Percentiles rank a stretch among this genome's conserved stretches.
Conservation (phyloP, 2,888 invertebrate genomes). For the Philopedon plagiatum region DNA sequence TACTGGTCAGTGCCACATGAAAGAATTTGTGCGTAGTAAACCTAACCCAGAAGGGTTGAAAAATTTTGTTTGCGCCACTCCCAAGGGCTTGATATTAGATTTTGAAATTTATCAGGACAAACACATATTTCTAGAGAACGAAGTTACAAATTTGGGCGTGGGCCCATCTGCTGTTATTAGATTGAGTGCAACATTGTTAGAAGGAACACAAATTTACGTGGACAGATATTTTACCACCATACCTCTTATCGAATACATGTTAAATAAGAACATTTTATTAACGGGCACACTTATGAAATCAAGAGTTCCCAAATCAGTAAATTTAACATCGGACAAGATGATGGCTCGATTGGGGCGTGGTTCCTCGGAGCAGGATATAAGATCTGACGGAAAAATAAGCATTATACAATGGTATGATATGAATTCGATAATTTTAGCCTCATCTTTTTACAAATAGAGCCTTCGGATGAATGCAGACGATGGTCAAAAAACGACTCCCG, state of each 20-base stretch:
- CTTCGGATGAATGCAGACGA: conserved; percentile 11
- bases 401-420: conserved; percentile 25
- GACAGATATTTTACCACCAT: conserved; percentile 44
- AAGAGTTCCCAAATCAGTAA: conserved; percentile 52
- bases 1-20: too few relatives aligned
- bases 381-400: conserved; percentile 24
- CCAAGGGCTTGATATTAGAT: too few relatives aligned
- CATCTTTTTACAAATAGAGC: not conserved
- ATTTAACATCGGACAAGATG: conserved; percentile 53
- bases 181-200: not conserved
- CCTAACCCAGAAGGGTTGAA: too few relatives aligned
- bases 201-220: conserved; percentile 11
- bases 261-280: conserved; percentile 41
- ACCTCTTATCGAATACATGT: conserved; percentile 12
- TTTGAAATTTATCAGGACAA: too few relatives aligned
- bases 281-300: conserved; percentile 54
- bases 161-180: too few relatives aligned
- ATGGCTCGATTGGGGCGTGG: conserved; percentile 54
- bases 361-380: conserved; percentile 50
- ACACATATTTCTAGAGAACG: too few relatives aligned
- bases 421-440: conserved; percentile 6
- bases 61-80: too few relatives aligned
- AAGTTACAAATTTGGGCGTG: too few relatives aligned
- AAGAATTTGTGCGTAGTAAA: too few relatives aligned
- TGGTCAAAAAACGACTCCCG: conserved; percentile 19